phyloP scores from a whole-genome alignment of 2,113 vertebrate genomes.

The Ptilonorhynchus violaceus region DNA sequence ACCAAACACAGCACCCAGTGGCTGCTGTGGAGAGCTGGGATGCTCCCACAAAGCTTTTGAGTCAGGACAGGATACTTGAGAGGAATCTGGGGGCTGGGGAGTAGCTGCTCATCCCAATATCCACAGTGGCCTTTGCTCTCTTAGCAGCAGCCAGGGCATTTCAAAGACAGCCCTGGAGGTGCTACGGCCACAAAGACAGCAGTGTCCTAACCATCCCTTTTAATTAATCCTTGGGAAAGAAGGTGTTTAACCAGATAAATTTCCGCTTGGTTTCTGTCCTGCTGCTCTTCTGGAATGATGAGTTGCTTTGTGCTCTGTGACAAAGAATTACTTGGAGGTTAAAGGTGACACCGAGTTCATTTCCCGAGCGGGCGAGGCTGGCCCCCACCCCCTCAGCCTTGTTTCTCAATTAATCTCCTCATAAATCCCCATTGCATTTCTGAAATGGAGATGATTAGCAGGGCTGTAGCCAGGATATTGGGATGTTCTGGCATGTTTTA shows the following conservation, averaged over 20 bases:
- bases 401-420: slow-evolving; percentile 20
- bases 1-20: neutral
- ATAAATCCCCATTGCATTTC: slow-evolving; percentile 14
- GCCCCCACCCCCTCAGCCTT: neutral
- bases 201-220: neutral
- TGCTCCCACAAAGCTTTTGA: neutral
- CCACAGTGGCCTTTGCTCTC: neutral
- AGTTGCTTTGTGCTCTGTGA: slow-evolving; percentile 26
- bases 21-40: neutral
- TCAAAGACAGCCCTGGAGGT: neutral
- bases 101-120: accelerated
- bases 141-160: neutral
- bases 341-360: neutral
- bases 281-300: slow-evolving; percentile 16
- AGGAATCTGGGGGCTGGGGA: neutral
- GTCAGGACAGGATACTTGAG: neutral
- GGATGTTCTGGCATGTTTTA: neutral
- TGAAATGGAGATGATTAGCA: slow-evolving; percentile 37
- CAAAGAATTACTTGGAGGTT: slow-evolving; percentile 39
- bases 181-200: neutral
- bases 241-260: slow-evolving; percentile 4
- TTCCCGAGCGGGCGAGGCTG: neutral
- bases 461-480: neutral
- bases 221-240: slow-evolving; percentile 18
- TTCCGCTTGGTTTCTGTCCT: slow-evolving; percentile 19